Base-by-base conservation (phyloP, 92 coral and sea anemone genomes). In the Blastomussa wellsi region DNA sequence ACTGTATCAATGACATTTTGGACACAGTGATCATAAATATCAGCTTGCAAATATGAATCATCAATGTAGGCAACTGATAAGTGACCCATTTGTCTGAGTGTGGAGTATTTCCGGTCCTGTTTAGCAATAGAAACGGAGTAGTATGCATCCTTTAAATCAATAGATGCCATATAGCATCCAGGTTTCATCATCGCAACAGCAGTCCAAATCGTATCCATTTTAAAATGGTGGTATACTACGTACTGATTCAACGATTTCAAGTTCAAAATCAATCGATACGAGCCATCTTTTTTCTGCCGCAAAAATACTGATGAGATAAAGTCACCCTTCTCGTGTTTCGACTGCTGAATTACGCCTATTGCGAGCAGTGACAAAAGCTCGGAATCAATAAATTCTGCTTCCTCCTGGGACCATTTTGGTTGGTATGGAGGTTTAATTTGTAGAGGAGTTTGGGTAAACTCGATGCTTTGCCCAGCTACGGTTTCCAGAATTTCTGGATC, bases 1-100 rank as follows among this genome's bases (percentile, higher is more conserved):
- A 69, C 53, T 26, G 84, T 78, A 86, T 70, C 89, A 79, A 79
- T 85, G 28, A 90, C 85, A 86, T 78, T 87, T 39, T 62, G 47
- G 57, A 47, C 84, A 86, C 89, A 79, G n/a, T 20, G 24, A 20
- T 86, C 84, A 77, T 78, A 82, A 60, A 62, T 29, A 49, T 71
- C 62, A 20, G 75, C 86, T 83, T 79, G 83, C 1, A 87, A 59
- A 48, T 70, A 87, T 10, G 87, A 87, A 33, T 87, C 65, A 82
- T 87, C 90, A 59, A 76, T 87, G 64, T 82, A 67, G 52, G 72
- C 31, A 29, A 67, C 84, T 66, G 87, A 82, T 49, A 87, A 44
- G 72, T 81, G 72, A 38, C 90, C 90, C 71, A 75, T 42, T 82
- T 87, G 82, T 26, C 84, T 20, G 44, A 78, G 65, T 44, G 69